Evolutionary conservation across 1,140 invertebrate species (phyloP).

Genomic region (Calephelis nemesis): DNA sequence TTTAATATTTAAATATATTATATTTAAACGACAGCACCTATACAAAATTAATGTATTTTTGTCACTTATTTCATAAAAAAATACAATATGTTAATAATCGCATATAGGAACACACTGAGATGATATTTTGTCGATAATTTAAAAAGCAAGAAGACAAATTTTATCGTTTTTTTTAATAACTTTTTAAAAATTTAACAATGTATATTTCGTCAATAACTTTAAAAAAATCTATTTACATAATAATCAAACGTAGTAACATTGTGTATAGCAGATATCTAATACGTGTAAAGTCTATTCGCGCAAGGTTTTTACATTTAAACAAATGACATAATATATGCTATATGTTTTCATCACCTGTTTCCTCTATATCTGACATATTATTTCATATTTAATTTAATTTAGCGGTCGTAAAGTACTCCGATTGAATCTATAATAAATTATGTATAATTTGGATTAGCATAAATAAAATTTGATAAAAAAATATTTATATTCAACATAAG

Average conservation of each 20-base stretch:
- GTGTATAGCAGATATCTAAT: background rate
- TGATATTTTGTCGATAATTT: no score
- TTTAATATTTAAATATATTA: no score
- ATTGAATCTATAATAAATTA: conserved; percentile 14
- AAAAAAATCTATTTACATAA: no score
- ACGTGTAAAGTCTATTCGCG: background rate
- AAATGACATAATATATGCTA: background rate
- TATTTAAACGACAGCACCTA: no score
- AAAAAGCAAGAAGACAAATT: no score
- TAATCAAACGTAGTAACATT: background rate
- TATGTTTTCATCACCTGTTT: conserved; percentile 12
- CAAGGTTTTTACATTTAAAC: background rate
- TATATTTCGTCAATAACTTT: no score
- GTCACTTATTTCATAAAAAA: no score
- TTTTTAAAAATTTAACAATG: no score
- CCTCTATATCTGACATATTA: background rate
- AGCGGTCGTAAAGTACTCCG: background rate
- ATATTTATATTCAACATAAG: conserved; percentile 31
- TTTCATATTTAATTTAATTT: conserved; percentile 3
- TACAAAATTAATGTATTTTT: no score
- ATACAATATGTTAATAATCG: no score
- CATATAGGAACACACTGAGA: no score
- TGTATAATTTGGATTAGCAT: conserved; percentile 9
- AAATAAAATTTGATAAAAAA: conserved; percentile 11
- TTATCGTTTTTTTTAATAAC: no score